phyloP scores from a whole-genome alignment of 2,888 invertebrate species.

The Euproctis similis region DNA sequence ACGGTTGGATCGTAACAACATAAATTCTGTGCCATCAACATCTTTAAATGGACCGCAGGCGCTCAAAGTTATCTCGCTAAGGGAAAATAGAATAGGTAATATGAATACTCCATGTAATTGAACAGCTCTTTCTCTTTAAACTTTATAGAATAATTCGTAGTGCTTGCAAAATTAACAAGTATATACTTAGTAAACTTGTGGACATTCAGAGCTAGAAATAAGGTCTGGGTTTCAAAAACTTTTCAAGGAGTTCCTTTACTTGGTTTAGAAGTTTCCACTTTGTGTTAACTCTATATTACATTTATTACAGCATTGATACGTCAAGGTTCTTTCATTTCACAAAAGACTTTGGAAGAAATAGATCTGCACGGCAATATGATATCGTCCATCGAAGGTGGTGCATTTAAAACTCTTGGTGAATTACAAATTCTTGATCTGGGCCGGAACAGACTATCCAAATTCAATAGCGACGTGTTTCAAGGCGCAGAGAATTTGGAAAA shows the following conservation, averaged over 20 bases:
- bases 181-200: too few relatives aligned
- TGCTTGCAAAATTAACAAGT: too few relatives aligned
- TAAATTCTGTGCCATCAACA: constrained; percentile 83
- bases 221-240: too few relatives aligned
- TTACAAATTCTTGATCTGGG: constrained; percentile 83
- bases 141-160: too few relatives aligned
- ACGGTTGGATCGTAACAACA: constrained; percentile 86
- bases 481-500: constrained; percentile 84
- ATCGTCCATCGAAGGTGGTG: constrained; percentile 82
- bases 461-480: constrained; percentile 90
- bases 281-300: too few relatives aligned
- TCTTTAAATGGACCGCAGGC: constrained; percentile 88
- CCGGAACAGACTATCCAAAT: constrained; percentile 84
- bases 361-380: constrained; percentile 88
- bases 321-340: constrained; percentile 81
- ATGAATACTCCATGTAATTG: too few relatives aligned
- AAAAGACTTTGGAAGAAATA: constrained; percentile 82
- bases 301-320: constrained; percentile 79
- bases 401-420: constrained; percentile 80
- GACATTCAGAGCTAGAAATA: too few relatives aligned
- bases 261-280: too few relatives aligned
- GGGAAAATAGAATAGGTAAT: constrained; percentile 88
- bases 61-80: constrained; percentile 82
- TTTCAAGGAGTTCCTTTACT: too few relatives aligned
- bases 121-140: too few relatives aligned